Base-by-base conservation (phyloP, 1,140 invertebrate species). In the Mercenaria mercenaria region DNA sequence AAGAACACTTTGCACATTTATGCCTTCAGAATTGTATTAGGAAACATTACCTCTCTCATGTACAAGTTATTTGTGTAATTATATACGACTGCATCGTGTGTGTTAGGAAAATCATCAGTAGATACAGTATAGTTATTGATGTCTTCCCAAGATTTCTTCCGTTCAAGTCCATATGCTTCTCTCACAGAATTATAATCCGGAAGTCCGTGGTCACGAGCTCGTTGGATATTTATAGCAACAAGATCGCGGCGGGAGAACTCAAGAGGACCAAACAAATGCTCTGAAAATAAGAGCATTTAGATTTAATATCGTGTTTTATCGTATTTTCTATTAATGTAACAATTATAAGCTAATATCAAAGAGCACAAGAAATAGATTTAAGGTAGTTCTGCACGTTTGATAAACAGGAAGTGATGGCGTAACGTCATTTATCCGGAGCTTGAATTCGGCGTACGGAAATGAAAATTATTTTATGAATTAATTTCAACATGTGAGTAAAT, bases 261-360 rank as follows among this genome's bases (percentile, higher is more conserved):
- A 97, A 99, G 98, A 0, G 99, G 99, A 0, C 99, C 99, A 95
- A 99, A 99, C 64, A 99, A 99, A 93, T 99, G 99, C 0, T 99
- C 95, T 0, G 99, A 99, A 64, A 47, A 69, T 29, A 79, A 18
- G 52, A 18, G 23, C 29, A n/a, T n/a, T n/a, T n/a, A n/a, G n/a
- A n/a, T n/a, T n/a, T n/a, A n/a, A n/a, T n/a, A 79, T 41, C 32
- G 2, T 20, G 13, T 64, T 64, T 43, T 37, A 39, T 50, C 20
- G 0, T 77, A n/a, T 56, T 10, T 80, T 32, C 23, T n/a, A 47
- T 23, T 23, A 15, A 39, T 18, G 72, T 41, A 10, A 80, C 29
- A 50, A 43, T 20, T n/a, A 61, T 23, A 13, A 10, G 11, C 23
- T 10, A 26, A 50, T n/a, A n/a, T n/a, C n/a, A n/a, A n/a, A n/a